Evolutionary conservation across 1,140 invertebrate genomes (phyloP).

Genomic region (Aphis craccivora): DNA sequence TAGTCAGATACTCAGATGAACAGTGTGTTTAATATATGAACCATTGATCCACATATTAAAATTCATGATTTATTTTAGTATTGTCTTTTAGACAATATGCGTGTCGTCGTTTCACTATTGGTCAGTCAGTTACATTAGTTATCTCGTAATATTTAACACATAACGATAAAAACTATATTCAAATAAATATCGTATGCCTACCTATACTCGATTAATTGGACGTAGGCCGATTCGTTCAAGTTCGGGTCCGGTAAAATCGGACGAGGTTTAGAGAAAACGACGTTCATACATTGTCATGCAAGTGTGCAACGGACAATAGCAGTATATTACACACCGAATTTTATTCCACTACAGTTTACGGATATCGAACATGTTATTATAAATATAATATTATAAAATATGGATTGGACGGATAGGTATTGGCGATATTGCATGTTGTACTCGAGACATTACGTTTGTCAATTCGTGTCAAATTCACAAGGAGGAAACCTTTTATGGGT

Average conservation of each 20-base stretch:
- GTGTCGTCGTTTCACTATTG: background rate
- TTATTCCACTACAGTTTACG: background rate
- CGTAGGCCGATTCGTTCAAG: background rate
- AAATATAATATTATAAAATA: background rate
- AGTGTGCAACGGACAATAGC: background rate
- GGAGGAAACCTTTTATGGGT: background rate
- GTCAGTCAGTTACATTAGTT: background rate
- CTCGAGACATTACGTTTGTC: background rate
- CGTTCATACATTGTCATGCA: background rate
- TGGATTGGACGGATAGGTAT: background rate
- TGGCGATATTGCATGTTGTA: background rate
- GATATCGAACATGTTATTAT: background rate
- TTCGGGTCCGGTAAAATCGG: background rate
- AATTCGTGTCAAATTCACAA: background rate
- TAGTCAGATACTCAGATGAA: background rate
- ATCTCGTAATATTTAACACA: background rate
- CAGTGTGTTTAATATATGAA: background rate
- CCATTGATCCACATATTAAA: background rate
- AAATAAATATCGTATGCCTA: background rate
- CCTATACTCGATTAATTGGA: background rate
- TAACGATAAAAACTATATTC: background rate
- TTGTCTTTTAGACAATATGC: background rate
- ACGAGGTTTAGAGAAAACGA: background rate
- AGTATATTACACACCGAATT: background rate
- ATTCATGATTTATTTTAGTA: background rate